Evolutionary conservation across 2,797 vertebrate genomes (phyloP).

Genomic region (Rhodeus uyekii): DNA sequence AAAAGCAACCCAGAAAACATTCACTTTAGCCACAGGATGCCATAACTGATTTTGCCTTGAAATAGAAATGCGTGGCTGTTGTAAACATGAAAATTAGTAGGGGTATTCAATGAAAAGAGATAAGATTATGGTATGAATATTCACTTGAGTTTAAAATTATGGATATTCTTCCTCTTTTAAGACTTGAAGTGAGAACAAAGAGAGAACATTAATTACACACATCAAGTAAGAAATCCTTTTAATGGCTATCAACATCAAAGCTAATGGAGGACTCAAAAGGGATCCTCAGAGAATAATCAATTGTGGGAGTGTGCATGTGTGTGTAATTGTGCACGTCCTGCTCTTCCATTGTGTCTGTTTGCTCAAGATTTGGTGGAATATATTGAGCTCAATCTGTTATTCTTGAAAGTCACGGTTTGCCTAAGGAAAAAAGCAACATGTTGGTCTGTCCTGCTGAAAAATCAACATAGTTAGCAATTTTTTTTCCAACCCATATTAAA

Average conservation of each 20-base stretch:
- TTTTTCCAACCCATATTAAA: conserved; percentile 66
- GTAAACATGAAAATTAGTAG: conserved; percentile 48
- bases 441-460: conserved; percentile 63
- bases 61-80: conserved; percentile 28
- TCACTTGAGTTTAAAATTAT: conserved; percentile 60
- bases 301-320: conserved; percentile 22
- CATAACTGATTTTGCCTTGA: conserved; percentile 24
- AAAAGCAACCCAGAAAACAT: conserved; percentile 46
- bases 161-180: conserved; percentile 49
- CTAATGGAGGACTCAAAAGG: conserved; percentile 65
- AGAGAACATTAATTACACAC: conserved; percentile 71
- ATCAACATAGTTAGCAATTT: conserved; percentile 68
- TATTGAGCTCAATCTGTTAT: conserved; percentile 58
- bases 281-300: conserved; percentile 61
- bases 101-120: conserved; percentile 50
- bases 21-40: conserved; percentile 35
- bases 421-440: conserved; percentile 63
- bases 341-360: conserved; percentile 19
- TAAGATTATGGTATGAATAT: conserved; percentile 61
- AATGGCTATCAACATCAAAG: conserved; percentile 73
- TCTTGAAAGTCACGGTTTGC: conserved; percentile 52
- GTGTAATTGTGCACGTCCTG: not conserved
- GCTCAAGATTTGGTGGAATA: conserved; percentile 44
- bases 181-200: conserved; percentile 68
- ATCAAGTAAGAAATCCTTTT: conserved; percentile 70